Evolutionary conservation across 2,113 vertebrate genomes (phyloP).

Genomic region (Pachyramphus minor): DNA sequence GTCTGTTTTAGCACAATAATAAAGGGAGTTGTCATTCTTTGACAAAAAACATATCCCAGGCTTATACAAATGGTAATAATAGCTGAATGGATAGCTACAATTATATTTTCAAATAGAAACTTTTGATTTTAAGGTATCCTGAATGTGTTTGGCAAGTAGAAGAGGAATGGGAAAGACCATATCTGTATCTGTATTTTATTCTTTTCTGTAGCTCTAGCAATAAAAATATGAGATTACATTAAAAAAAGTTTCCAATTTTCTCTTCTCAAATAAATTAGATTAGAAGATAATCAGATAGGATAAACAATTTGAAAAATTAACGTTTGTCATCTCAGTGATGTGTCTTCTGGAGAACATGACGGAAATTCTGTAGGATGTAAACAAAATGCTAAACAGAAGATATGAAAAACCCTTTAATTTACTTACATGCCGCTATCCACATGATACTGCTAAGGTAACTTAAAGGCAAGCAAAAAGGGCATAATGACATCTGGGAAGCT

Average conservation of each 20-base stretch:
- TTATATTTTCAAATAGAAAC: background rate
- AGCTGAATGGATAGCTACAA: background rate
- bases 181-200: background rate
- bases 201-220: background rate
- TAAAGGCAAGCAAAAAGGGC: background rate
- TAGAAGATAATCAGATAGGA: background rate
- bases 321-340: background rate
- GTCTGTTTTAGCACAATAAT: background rate
- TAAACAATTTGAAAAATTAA: background rate
- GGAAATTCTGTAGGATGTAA: background rate
- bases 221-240: background rate
- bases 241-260: background rate
- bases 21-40: background rate
- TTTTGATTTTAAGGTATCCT: background rate
- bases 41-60: background rate
- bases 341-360: background rate
- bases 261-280: background rate
- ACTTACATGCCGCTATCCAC: background rate
- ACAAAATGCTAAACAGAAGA: background rate
- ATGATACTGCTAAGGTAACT: background rate
- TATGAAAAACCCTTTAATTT: background rate
- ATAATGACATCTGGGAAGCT: rapidly evolving
- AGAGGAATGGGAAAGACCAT: background rate
- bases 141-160: background rate
- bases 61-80: background rate